Evolutionary conservation across 2,888 invertebrate species (phyloP).

Genomic region (Osedax frankpressi): DNA sequence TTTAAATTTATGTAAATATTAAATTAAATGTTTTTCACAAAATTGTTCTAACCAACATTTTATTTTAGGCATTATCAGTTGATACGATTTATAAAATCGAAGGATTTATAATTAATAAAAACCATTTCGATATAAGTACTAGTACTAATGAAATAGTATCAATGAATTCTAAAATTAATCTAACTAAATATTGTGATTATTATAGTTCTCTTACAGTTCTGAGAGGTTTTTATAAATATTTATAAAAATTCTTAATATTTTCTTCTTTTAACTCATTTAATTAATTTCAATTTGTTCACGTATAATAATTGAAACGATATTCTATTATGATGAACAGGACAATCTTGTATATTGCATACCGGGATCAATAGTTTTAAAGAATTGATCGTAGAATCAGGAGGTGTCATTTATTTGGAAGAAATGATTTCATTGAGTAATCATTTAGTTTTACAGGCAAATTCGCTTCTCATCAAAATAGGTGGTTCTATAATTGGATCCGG

Average conservation of each 20-base stretch:
- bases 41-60: too few relatives aligned
- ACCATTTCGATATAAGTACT: too few relatives aligned
- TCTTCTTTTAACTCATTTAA: too few relatives aligned
- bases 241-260: too few relatives aligned
- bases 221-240: too few relatives aligned
- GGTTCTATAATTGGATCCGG: constrained; percentile 29
- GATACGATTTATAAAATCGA: too few relatives aligned
- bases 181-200: not conserved
- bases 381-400: constrained; percentile 29
- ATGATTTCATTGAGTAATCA: not conserved
- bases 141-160: not conserved
- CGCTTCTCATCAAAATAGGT: constrained; percentile 27
- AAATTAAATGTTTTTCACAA: too few relatives aligned
- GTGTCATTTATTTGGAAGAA: constrained; percentile 24
- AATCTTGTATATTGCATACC: not conserved
- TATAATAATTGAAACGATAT: too few relatives aligned
- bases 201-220: not conserved
- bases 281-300: too few relatives aligned
- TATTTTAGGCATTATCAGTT: too few relatives aligned
- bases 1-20: too few relatives aligned
- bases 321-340: not conserved
- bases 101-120: too few relatives aligned
- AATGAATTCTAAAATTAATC: not conserved
- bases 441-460: constrained; percentile 26
- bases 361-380: constrained; percentile 23